Evolutionary conservation across 2,888 invertebrate species (phyloP).

Genomic region (Dryomyza anilis): DNA sequence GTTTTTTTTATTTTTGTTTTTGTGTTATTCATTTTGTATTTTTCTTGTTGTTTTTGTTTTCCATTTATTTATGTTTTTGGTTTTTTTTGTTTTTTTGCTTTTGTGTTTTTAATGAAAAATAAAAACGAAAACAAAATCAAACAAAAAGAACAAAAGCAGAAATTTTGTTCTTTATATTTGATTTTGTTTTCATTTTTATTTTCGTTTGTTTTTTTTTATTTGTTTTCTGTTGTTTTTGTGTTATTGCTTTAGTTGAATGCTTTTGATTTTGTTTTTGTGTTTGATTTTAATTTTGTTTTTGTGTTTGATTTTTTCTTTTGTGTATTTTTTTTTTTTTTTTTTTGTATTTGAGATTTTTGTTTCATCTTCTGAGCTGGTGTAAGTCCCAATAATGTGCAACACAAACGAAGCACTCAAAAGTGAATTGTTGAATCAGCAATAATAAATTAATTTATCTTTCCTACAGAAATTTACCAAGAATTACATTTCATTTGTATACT

Average conservation of each 20-base stretch:
- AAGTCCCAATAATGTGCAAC: too few relatives aligned
- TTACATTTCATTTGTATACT: too few relatives aligned
- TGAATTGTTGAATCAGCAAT: too few relatives aligned
- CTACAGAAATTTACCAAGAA: too few relatives aligned
- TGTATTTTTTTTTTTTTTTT: too few relatives aligned
- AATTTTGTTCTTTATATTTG: neutral
- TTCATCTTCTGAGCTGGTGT: too few relatives aligned
- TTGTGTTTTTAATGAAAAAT: neutral
- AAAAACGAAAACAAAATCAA: too few relatives aligned
- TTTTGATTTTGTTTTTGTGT: neutral
- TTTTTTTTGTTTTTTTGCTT: neutral
- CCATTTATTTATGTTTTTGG: neutral
- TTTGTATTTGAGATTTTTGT: too few relatives aligned
- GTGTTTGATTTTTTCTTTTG: too few relatives aligned
- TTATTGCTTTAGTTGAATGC: neutral
- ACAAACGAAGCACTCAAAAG: too few relatives aligned
- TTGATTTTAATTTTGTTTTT: too few relatives aligned
- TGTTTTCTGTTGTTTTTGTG: neutral
- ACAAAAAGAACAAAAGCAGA: neutral
- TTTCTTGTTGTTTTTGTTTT: neutral
- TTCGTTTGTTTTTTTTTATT: neutral
- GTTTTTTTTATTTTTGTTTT: neutral
- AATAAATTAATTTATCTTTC: too few relatives aligned
- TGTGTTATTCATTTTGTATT: neutral
- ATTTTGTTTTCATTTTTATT: neutral